phyloP scores from a whole-genome alignment of 30 jellyfish, hydroid and myxozoan species.

The Nemopilema nomurai region DNA sequence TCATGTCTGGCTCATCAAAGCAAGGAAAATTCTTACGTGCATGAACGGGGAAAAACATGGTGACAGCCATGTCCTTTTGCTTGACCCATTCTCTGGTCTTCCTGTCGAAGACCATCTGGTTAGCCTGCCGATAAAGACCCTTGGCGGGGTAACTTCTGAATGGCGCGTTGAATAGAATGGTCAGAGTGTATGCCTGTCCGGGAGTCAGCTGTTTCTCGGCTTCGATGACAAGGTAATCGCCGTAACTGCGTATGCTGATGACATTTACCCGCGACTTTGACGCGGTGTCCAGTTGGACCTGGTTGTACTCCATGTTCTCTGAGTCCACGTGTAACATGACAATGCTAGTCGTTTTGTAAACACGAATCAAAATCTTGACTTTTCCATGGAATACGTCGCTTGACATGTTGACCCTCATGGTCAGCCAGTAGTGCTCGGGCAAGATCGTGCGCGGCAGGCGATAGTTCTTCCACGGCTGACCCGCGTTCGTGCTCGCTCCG shows the following conservation, averaged over 20 bases:
- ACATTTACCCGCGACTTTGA: not conserved
- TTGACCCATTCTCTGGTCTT: not conserved
- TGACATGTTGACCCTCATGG: conserved; percentile 57
- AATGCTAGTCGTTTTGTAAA: conserved; percentile 30
- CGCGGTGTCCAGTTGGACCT: conserved; percentile 3
- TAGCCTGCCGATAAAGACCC: conserved; percentile 60
- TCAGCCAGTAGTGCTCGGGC: conserved; percentile 74
- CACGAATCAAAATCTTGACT: conserved; percentile 48
- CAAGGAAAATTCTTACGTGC: conserved; percentile 96
- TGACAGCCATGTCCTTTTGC: conserved; percentile 71
- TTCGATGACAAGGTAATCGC: conserved; percentile 60
- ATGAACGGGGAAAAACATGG: conserved; percentile 83
- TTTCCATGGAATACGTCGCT: conserved; percentile 55
- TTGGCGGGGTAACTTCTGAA: conserved; percentile 31
- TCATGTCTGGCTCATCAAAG: conserved; percentile 94
- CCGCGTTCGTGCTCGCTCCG: conserved; percentile 12
- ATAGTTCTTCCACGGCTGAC: conserved; percentile 50
- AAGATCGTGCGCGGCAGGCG: conserved; percentile 71
- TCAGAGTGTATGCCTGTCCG: conserved; percentile 43
- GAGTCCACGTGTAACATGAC: conserved; percentile 68
- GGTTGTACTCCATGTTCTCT: conserved; percentile 18
- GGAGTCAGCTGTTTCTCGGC: conserved; percentile 9
- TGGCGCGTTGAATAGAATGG: conserved; percentile 48
- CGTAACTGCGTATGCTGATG: conserved; percentile 2
- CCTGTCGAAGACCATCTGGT: conserved; percentile 22